Percentiles rank a stretch among this genome's conserved stretches.
phyloP scores from a whole-genome alignment of 2,888 invertebrate species.

The Chaitophorus viminalis region DNA sequence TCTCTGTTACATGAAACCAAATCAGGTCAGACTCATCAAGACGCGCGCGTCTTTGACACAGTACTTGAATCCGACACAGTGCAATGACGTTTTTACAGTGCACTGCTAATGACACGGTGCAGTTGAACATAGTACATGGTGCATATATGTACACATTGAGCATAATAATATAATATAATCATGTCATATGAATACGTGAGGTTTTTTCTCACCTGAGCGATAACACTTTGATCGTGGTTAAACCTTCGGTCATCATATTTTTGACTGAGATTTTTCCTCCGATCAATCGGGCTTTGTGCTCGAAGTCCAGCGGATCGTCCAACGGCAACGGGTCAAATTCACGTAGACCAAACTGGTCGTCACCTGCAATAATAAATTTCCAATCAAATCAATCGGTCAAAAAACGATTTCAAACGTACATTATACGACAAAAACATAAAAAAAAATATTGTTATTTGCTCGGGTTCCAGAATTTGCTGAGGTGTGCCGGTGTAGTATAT shows the following conservation, averaged over 20 bases:
- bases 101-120: too few species aligned
- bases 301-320: conserved; percentile 20
- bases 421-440: neutral
- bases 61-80: too few species aligned
- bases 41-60: too few species aligned
- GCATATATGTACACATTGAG: neutral
- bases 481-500: too few species aligned
- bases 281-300: conserved; percentile 32
- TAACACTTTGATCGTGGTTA: conserved; percentile 33
- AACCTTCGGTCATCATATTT: conserved; percentile 51
- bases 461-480: too few species aligned
- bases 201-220: conserved; percentile 46
- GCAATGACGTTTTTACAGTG: too few species aligned
- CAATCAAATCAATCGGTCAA: neutral
- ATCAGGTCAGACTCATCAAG: too few species aligned
- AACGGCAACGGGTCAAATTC: conserved; percentile 34
- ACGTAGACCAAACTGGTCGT: conserved; percentile 28
- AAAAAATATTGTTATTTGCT: too few species aligned
- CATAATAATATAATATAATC: too few species aligned
- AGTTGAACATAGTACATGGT: neutral
- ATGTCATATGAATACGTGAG: too few species aligned
- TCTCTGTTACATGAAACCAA: too few species aligned
- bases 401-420: neutral
- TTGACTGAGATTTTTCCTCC: conserved; percentile 50
- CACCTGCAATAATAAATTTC: neutral